These are phyloP conservation scores for Himalopsyche japonica DNA, from an alignment of 2,888 invertebrate genomes.

Conservation along the genomic window DNA sequence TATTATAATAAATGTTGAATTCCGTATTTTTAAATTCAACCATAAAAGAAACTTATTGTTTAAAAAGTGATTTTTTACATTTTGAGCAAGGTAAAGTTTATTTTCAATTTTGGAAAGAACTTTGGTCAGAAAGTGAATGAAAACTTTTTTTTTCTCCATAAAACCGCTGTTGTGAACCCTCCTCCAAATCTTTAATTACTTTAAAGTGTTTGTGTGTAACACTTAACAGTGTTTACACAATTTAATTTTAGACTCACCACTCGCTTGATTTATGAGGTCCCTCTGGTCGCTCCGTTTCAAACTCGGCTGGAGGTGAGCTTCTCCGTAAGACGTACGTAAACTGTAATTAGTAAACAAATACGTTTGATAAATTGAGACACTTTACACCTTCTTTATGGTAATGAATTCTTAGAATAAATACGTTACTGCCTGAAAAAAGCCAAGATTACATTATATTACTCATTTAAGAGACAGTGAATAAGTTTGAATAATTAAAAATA, in stretches of 20 bases:
- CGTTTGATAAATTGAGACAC: constrained; percentile 28
- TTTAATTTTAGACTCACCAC: constrained; percentile 12
- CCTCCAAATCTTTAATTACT: background rate
- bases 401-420: constrained; percentile 4
- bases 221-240: constrained; percentile 7
- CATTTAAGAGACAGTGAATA: too few relatives aligned
- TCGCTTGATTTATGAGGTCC: background rate
- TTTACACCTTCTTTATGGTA: constrained; percentile 25
- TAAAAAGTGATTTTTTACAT: too few relatives aligned
- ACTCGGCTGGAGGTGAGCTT: background rate
- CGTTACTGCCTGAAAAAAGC: too few relatives aligned
- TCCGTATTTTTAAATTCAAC: too few relatives aligned
- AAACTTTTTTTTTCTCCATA: background rate
- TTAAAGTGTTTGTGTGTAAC: constrained; percentile 1
- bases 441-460: too few relatives aligned
- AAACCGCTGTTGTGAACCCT: background rate
- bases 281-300: background rate
- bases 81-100: background rate
- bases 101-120: background rate
- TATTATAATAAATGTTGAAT: too few relatives aligned
- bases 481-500: too few relatives aligned
- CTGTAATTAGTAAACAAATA: constrained; percentile 33
- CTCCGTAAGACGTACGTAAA: background rate
- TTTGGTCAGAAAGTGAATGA: background rate
- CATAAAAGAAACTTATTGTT: too few relatives aligned